Conservation (phyloP, 1,140 invertebrate species). For the Ylistrum balloti region DNA sequence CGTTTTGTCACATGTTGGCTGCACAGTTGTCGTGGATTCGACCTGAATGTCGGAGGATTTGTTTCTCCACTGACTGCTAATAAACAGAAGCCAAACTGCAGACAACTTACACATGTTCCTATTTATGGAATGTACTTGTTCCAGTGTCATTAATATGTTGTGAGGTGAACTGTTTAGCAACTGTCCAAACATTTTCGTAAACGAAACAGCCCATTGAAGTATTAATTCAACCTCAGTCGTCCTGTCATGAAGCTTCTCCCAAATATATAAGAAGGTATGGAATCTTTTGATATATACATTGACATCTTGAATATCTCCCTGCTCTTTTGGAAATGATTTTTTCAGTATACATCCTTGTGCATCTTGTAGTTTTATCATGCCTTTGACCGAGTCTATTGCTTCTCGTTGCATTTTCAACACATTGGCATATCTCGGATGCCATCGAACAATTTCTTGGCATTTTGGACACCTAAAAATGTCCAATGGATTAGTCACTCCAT, state of each 20-base stretch:
- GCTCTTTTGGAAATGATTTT: neutral
- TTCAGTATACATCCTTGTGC: neutral
- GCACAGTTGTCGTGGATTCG: neutral
- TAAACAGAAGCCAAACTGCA: neutral
- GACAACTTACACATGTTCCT: neutral
- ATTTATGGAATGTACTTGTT: neutral
- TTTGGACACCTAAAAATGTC: slow-evolving; percentile 41
- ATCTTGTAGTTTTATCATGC: neutral
- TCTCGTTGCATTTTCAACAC: neutral
- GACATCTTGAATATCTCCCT: neutral
- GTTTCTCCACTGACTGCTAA: neutral
- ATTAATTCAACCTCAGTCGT: neutral
- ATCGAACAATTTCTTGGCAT: slow-evolving; percentile 20
- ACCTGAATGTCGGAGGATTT: neutral
- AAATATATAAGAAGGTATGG: neutral
- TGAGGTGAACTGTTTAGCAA: neutral
- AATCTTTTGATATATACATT: neutral
- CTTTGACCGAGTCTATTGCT: too few relatives aligned
- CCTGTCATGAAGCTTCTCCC: neutral
- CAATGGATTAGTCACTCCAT: neutral
- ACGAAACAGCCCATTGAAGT: neutral
- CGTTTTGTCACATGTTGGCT: neutral
- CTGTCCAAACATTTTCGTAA: neutral
- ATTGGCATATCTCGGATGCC: slow-evolving; percentile 42
- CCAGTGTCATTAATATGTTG: neutral